Evolutionary conservation across 2,888 invertebrate species (phyloP).

Genomic region (Drosophila heteroneura): DNA sequence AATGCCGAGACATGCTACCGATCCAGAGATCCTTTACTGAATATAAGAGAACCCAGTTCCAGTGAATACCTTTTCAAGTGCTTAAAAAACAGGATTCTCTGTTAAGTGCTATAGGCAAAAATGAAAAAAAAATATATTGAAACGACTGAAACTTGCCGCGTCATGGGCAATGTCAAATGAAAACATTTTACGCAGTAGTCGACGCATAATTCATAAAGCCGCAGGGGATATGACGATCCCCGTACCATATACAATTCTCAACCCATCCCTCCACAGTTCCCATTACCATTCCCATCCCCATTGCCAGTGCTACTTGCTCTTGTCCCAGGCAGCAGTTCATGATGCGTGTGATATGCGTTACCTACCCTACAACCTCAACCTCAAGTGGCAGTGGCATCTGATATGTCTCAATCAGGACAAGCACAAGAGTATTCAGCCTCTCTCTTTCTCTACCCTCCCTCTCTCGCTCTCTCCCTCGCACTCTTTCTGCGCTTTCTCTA

Average conservation of each 20-base stretch:
- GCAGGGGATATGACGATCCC: slow-evolving; percentile 63
- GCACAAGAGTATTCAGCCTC: background rate
- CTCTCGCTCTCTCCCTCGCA: slow-evolving; percentile 3
- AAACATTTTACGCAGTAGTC: slow-evolving; percentile 69
- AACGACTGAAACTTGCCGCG: slow-evolving; percentile 40
- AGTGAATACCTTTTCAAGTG: slow-evolving; percentile 71
- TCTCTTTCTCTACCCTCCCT: background rate
- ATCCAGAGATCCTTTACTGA: slow-evolving; percentile 50
- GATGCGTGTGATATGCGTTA: slow-evolving; percentile 54
- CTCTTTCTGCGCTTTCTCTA: slow-evolving; percentile 1
- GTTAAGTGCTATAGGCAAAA: slow-evolving; percentile 13
- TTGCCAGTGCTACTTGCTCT: background rate
- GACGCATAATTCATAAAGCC: slow-evolving; percentile 70
- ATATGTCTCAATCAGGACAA: slow-evolving; percentile 72
- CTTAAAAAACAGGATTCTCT: slow-evolving; percentile 49
- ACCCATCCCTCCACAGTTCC: slow-evolving; percentile 6
- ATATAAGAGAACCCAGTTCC: slow-evolving; percentile 35
- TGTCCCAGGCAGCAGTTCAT: slow-evolving; percentile 9
- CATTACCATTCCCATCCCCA: slow-evolving; percentile 1
- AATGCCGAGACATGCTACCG: slow-evolving; percentile 13
- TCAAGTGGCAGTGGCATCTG: slow-evolving; percentile 65
- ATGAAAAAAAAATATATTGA: slow-evolving; percentile 1
- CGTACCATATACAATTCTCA: slow-evolving; percentile 15
- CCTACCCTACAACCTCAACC: slow-evolving; percentile 57
- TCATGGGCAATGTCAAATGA: slow-evolving; percentile 54